These are phyloP conservation scores for Oligia latruncula DNA, from an alignment of 2,888 invertebrate genomes.

Conservation along the genomic window DNA sequence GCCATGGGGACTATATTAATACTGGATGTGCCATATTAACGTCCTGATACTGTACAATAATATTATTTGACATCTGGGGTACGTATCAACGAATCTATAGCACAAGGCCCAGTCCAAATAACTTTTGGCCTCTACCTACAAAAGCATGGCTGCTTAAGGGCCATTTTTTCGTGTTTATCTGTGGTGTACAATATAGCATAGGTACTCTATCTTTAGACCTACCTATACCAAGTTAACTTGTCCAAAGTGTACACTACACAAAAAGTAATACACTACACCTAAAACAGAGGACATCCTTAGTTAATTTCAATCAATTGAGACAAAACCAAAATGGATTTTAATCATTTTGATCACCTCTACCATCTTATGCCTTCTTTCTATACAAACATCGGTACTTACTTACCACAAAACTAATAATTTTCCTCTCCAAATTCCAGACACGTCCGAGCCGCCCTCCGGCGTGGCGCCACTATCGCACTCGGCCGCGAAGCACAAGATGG, in stretches of 20 bases:
- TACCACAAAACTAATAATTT: not conserved
- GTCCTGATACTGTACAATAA: not conserved
- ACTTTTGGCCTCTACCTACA: not conserved
- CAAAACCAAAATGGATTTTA: not conserved
- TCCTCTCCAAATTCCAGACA: slow-evolving; percentile 74
- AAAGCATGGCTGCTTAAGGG: not conserved
- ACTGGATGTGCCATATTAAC: not conserved
- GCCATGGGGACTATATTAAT: no score
- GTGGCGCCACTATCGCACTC: slow-evolving; percentile 93
- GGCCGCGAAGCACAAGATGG: slow-evolving; percentile 95
- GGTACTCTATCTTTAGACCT: not conserved
- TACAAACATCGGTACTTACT: not conserved
- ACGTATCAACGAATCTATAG: not conserved
- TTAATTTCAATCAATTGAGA: not conserved
- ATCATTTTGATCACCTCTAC: not conserved
- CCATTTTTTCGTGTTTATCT: not conserved
- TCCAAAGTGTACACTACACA: not conserved
- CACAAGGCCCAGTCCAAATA: not conserved
- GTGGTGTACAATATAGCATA: not conserved
- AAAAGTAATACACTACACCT: not conserved
- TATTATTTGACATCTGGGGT: not conserved
- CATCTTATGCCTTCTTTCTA: not conserved
- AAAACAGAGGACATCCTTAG: not conserved
- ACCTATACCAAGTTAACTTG: not conserved
- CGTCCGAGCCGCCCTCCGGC: slow-evolving; percentile 87